These are phyloP conservation scores for Calliphora vicina DNA, from an alignment of 1,140 invertebrate genomes.

Conservation along the genomic window DNA sequence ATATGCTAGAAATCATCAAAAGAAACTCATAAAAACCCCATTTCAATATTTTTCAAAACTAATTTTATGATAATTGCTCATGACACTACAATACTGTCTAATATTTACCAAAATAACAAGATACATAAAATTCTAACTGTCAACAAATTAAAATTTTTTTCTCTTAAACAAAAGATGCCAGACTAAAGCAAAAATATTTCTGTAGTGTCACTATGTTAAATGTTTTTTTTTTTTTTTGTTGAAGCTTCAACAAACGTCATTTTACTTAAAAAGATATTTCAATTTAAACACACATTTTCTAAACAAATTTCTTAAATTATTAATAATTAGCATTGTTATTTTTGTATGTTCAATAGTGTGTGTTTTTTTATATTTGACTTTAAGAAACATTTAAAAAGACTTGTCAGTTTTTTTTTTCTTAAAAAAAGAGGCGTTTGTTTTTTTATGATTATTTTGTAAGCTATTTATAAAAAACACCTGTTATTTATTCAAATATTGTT, in stretches of 20 bases:
- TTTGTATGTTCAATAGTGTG: background rate
- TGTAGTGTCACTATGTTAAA: background rate
- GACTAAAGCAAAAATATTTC: background rate
- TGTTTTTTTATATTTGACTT: background rate
- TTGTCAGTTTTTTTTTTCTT: background rate
- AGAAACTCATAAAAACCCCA: background rate
- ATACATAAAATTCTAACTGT: constrained; percentile 18
- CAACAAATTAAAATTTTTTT: constrained; percentile 10
- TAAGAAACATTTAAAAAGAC: background rate
- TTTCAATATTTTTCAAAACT: background rate
- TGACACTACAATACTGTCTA: background rate
- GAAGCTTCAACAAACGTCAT: background rate
- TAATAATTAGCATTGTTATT: background rate
- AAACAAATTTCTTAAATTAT: background rate
- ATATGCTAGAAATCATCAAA: background rate
- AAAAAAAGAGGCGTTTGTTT: background rate
- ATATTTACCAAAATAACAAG: background rate
- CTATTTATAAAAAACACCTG: background rate
- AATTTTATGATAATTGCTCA: background rate
- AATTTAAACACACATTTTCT: background rate
- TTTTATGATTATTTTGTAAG: background rate
- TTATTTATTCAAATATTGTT: background rate
- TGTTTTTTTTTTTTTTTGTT: no score
- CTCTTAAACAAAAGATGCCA: background rate
- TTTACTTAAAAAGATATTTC: background rate